Evolutionary conservation across 2,113 vertebrate species (phyloP).

Genomic region (Ginglymostoma cirratum): DNA sequence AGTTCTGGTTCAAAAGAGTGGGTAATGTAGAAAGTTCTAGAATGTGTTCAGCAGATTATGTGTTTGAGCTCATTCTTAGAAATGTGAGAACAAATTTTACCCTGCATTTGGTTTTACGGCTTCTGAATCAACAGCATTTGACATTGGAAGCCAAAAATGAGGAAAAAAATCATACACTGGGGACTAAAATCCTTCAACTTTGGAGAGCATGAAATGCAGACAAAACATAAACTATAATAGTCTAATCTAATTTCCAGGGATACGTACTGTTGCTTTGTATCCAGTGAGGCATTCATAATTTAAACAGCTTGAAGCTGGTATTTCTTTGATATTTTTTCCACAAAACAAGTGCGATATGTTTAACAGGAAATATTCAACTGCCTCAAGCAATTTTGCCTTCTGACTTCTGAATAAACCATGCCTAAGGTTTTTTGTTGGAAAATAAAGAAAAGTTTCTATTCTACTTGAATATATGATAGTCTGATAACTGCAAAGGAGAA

Average conservation of each 20-base stretch:
- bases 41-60: background rate
- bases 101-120: background rate
- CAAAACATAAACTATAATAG: background rate
- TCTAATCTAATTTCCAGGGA: constrained; percentile 9
- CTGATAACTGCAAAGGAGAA: background rate
- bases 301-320: background rate
- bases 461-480: constrained; percentile 14
- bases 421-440: background rate
- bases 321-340: background rate
- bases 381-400: constrained; percentile 2
- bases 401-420: constrained; percentile 15
- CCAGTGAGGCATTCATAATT: constrained; percentile 23
- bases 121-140: background rate
- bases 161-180: background rate
- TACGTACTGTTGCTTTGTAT: background rate
- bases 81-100: background rate
- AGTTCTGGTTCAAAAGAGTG: background rate
- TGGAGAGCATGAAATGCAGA: background rate
- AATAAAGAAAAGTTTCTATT: background rate
- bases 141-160: background rate
- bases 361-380: constrained; percentile 15
- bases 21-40: background rate
- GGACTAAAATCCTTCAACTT: background rate
- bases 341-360: constrained; percentile 19
- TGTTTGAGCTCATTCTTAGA: background rate